Percentiles rank a stretch among this genome's conserved stretches.
These are phyloP conservation scores for Hycleus phaleratus DNA, from an alignment of 1,140 invertebrate genomes.

Conservation along the genomic window DNA sequence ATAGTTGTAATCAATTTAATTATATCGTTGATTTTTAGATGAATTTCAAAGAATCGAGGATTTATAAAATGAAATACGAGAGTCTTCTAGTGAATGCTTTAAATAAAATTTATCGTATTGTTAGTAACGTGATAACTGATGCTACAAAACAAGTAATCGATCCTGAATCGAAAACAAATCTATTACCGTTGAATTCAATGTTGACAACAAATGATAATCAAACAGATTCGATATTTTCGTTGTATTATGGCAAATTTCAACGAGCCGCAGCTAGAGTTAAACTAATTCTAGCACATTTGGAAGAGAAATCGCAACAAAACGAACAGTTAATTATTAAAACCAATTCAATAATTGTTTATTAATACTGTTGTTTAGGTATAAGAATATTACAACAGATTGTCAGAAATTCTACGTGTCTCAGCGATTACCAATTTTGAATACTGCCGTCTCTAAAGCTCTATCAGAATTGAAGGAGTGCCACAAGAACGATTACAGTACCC, in stretches of 20 bases:
- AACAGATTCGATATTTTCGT: constrained; percentile 72
- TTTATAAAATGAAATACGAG: constrained; percentile 72
- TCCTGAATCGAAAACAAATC: constrained; percentile 41
- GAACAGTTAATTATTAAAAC: constrained; percentile 51
- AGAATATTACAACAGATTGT: constrained; percentile 68
- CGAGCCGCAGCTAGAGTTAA: constrained; percentile 77
- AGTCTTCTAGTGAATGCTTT: constrained; percentile 62
- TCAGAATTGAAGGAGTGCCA: constrained; percentile 60
- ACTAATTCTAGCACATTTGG: constrained; percentile 72
- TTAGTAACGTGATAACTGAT: constrained; percentile 40
- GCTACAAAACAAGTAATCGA: constrained; percentile 64
- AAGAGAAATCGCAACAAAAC: constrained; percentile 61
- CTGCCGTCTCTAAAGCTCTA: constrained; percentile 71
- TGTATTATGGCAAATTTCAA: constrained; percentile 93
- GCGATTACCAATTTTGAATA: constrained; percentile 62
- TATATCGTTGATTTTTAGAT: constrained; percentile 40
- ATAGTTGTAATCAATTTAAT: neutral
- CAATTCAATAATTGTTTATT: neutral
- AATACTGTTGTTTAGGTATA: constrained; percentile 50
- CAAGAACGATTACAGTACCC: constrained; percentile 77
- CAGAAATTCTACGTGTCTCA: constrained; percentile 79
- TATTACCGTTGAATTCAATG: constrained; percentile 37
- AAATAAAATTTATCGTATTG: constrained; percentile 45
- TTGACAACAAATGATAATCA: constrained; percentile 17
- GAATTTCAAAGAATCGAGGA: constrained; percentile 71